A percentile compares a stretch with the other conserved stretches of the same genome.
Evolutionary conservation across 2,888 invertebrate species (phyloP).

Genomic region (Agrochola lychnidis): DNA sequence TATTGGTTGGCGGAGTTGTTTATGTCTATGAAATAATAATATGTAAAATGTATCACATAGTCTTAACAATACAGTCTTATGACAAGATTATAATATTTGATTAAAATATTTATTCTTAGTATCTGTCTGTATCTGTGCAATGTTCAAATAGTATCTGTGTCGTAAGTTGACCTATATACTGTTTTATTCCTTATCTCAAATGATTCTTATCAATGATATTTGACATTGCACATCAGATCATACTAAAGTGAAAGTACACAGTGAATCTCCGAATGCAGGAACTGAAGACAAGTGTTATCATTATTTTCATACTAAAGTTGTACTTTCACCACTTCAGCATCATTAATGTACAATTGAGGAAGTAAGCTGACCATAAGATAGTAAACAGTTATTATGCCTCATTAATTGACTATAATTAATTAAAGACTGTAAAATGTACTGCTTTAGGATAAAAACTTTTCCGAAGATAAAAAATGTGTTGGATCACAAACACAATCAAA

Average conservation of each 20-base stretch:
- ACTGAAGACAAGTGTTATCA: slow-evolving; percentile 34
- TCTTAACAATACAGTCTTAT: background rate
- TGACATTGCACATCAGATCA: slow-evolving; percentile 39
- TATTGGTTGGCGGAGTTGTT: background rate
- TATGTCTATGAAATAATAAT: slow-evolving; percentile 9
- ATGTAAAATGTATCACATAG: background rate
- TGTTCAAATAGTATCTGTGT: slow-evolving; percentile 22
- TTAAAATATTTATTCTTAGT: slow-evolving; percentile 17
- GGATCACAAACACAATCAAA: background rate
- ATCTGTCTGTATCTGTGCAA: slow-evolving; percentile 17
- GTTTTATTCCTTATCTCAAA: slow-evolving; percentile 49
- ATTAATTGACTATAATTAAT: slow-evolving; percentile 31
- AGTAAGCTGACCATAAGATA: slow-evolving; percentile 32
- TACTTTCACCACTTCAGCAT: slow-evolving; percentile 57
- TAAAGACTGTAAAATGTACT: background rate
- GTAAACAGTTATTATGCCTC: slow-evolving; percentile 3
- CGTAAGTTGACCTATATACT: slow-evolving; percentile 44
- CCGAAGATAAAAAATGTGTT: background rate
- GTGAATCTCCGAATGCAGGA: slow-evolving; percentile 37
- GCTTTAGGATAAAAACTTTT: slow-evolving; percentile 1
- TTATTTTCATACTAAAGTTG: slow-evolving; percentile 44
- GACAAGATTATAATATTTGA: slow-evolving; percentile 29
- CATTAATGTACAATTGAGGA: slow-evolving; percentile 34
- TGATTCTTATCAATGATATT: slow-evolving; percentile 55
- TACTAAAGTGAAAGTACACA: slow-evolving; percentile 58